Evolutionary conservation across 2,797 vertebrate genomes (phyloP).

Genomic region (Hylomyscus alleni): DNA sequence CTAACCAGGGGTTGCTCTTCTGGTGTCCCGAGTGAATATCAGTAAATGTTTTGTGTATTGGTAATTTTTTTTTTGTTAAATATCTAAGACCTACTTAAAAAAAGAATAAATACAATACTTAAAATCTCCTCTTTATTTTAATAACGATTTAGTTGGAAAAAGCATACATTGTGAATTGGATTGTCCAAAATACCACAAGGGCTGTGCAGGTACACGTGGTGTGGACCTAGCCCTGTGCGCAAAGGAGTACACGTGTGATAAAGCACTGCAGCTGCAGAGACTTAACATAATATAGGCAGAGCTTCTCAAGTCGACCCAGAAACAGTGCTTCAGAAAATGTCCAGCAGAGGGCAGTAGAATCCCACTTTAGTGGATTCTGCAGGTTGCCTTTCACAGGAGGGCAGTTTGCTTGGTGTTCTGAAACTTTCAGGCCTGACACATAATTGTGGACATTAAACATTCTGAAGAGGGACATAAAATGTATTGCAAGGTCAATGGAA

Average conservation of each 20-base stretch:
- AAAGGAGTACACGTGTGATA: constrained; percentile 41
- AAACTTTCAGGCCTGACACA: constrained; percentile 68
- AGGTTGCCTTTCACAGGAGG: constrained; percentile 38
- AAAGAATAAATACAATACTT: neutral
- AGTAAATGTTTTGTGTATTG: constrained; percentile 17
- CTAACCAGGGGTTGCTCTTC: neutral
- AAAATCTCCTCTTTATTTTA: constrained; percentile 42
- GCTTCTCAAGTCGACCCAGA: neutral
- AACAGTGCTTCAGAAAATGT: neutral
- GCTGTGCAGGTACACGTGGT: neutral
- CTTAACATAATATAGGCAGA: neutral
- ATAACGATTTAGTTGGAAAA: constrained; percentile 61
- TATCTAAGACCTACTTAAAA: constrained; percentile 70
- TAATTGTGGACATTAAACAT: constrained; percentile 84
- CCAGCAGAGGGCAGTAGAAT: constrained; percentile 90
- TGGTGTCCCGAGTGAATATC: neutral
- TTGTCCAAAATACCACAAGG: constrained; percentile 16
- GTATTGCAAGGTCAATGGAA: constrained; percentile 85
- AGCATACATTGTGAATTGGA: neutral
- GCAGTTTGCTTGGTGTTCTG: constrained; percentile 55
- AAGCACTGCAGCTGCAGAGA: neutral
- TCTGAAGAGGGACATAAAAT: constrained; percentile 83
- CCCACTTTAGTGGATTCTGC: constrained; percentile 81
- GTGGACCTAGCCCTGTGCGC: neutral
- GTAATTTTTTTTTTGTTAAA: constrained; percentile 1